Base-by-base conservation (phyloP, 2,888 invertebrate genomes). In the Andrena chrysosceles region DNA sequence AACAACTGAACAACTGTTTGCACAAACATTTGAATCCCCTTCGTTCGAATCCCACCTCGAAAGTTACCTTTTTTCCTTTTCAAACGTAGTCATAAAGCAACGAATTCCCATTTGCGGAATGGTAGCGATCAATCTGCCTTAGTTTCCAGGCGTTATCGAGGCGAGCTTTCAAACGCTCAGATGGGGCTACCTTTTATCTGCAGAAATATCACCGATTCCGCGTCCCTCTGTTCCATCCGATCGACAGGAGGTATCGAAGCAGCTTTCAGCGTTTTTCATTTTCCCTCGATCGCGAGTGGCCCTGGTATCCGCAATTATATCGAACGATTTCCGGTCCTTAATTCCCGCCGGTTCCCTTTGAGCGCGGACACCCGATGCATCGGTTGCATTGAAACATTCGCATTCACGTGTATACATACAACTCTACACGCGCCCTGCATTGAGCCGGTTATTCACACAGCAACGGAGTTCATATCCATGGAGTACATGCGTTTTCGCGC, bases 181-280 rank as follows among this genome's bases (percentile, higher is more conserved):
- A 79, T 86, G 81, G 87, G 84, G 87, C 80, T 72, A 77, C 86
- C 79, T 87, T 89, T 89, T 89, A 87, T 89, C 87, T 85, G 63
- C 59, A 72, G 77, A 82, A 87, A 89, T 90, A 90, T 91, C 89
- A 80, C 88, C 84, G 91, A 91, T 91, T 87, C 88, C 85, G 74
- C 80, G 59, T 69, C 31, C 26, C 69, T 26, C 48, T 56, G 75
- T 83, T 77, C 77, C 77, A 74, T 77, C 70, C 71, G 52, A 42
- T 60, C 70, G 69, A 67, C 67, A 56, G 72, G 69, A 73, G 29
- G 70, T 70, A 60, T 66, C 81, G 67, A 29, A 7, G 52, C 42
- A 16, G 56, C 67, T 59, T 68, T 60, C 35, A 60, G 16, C 10
- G 31, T 33, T 31, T 20, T 49, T 48, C 42, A 42, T 42, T 16